Evolutionary conservation across 2,113 vertebrate genomes (phyloP), one percentile per base, ranked within the genome.

Genomic region (Mus spicilegus): DNA sequence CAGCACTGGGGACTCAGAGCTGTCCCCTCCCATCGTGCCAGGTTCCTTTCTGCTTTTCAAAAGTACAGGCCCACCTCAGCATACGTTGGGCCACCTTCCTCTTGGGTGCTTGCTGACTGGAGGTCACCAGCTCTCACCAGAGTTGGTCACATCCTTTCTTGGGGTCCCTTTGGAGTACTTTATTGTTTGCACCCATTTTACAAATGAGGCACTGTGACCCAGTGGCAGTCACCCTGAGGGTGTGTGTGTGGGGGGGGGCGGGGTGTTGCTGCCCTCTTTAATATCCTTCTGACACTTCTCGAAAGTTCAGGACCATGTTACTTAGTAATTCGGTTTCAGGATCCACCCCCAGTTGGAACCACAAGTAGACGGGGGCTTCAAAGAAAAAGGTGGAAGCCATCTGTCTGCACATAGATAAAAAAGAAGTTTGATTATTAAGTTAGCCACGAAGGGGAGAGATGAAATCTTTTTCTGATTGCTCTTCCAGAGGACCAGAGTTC

Each of bases 381-480:
- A 26, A 33, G 2, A 30, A 82, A 24, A 36, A 22, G 26, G 30
- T 10, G 46, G 9, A 24, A 73, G 22, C 51, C 42, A 0, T 46
- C 39, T 46, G 7, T 13, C 33, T 65, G 42, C 42, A 33, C 6
- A 49, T 51, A 46, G 7, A 54, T n/a, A 84, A 73, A 73, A n/a
- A 36, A n/a, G 6, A 26, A 8, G 19, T 5, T 7, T 63, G 78
- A 8, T 70, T 54, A 58, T 56, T 56, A 75, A 92, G 70, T 46
- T 4, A 0, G 8, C 7, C n/a, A 30, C n/a, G 13, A 1, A 20
- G 26, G 0, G 1, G 20, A 46, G 88, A 70, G 12, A 5, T 0
- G 42, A 39, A 39, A 14, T 0, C 63, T 8, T 61, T 63, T 42
- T 84, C 13, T 63, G 63, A 65, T 16, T 65, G 30, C 17, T 49